These are phyloP conservation scores for Sisyra nigra DNA, from an alignment of 2,888 invertebrate species.

Conservation along the genomic window DNA sequence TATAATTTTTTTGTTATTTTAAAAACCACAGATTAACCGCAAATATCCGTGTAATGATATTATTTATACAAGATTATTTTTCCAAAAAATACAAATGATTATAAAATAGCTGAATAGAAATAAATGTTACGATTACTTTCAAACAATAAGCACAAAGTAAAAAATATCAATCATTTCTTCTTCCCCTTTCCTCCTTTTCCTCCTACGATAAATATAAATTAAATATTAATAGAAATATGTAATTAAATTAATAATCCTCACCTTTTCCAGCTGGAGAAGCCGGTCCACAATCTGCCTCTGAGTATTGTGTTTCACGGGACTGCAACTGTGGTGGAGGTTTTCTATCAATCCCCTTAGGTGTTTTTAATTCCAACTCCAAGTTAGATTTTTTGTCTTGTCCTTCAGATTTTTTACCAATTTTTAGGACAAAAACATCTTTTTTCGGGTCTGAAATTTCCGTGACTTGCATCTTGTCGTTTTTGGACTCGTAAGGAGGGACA, in stretches of 20 bases:
- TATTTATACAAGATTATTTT: too few species aligned
- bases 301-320: slow-evolving; percentile 50
- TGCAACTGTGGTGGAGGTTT: slow-evolving; percentile 39
- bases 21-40: too few species aligned
- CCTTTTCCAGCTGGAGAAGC: slow-evolving; percentile 12
- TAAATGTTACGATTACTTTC: too few species aligned
- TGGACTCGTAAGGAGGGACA: not conserved
- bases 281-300: slow-evolving; percentile 28
- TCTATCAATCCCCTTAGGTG: slow-evolving; percentile 48
- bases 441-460: slow-evolving; percentile 46
- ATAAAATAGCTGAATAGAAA: too few species aligned
- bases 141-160: too few species aligned
- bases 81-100: too few species aligned
- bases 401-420: slow-evolving; percentile 59
- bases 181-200: slow-evolving; percentile 15
- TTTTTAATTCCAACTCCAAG: slow-evolving; percentile 54
- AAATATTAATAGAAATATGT: slow-evolving; percentile 8
- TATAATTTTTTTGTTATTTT: too few species aligned
- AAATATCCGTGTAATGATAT: too few species aligned
- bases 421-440: slow-evolving; percentile 52
- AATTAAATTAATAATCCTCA: slow-evolving; percentile 1
- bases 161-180: not conserved
- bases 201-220: slow-evolving; percentile 3
- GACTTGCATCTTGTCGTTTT: slow-evolving; percentile 26
- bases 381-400: slow-evolving; percentile 51